Base-by-base conservation (phyloP, 2,888 invertebrate species). In the Harpalus rufipes region DNA sequence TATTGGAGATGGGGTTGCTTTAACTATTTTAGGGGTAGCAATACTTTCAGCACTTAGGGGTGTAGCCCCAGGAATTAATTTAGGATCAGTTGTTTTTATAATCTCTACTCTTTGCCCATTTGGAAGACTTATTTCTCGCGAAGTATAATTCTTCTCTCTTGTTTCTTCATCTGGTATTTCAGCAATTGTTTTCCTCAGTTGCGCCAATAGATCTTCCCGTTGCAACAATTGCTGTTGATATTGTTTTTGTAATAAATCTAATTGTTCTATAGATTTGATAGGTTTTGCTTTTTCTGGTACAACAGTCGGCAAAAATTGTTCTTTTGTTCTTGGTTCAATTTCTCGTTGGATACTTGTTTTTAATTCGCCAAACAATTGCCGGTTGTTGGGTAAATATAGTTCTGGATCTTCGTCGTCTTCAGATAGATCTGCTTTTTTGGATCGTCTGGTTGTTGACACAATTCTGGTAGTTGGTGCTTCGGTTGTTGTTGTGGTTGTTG, bases 51-150 rank as follows among this genome's bases (percentile, higher is more conserved):
- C 86, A 65, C 93, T 91, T 68, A 95, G 91, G 44, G 90, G 90
- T 61, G 92, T 91, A 44, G 93, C 93, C 18, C 94, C 94, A n/a
- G 93, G 92, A 56, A 87, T 85, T 58, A 95, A 89, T 88, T 95
- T 95, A 0, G 95, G 95, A 89, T 95, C 95, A 0, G 93, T 93
- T 0, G 95, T 95, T 88, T 94, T 93, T 82, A 95, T 94, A 0
- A 95, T 93, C 91, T 96, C 96, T 14, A 95, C 94, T 87, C 94
- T 95, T 89, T 96, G 95, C 0, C 96, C 96, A 87, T 95, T 96
- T 0, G 94, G 93, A 72, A 96, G 89, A 7, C 95, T 93, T 78
- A 96, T 93, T 89, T 96, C 96, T 86, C 96, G 93, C 0, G 96
- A 95, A 0, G 95, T 93, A 84, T 94, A 94, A 86, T 96, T 96